These are phyloP conservation scores for Cryptophagus acutangulus DNA, from an alignment of 2,888 invertebrate genomes.

Conservation along the genomic window DNA sequence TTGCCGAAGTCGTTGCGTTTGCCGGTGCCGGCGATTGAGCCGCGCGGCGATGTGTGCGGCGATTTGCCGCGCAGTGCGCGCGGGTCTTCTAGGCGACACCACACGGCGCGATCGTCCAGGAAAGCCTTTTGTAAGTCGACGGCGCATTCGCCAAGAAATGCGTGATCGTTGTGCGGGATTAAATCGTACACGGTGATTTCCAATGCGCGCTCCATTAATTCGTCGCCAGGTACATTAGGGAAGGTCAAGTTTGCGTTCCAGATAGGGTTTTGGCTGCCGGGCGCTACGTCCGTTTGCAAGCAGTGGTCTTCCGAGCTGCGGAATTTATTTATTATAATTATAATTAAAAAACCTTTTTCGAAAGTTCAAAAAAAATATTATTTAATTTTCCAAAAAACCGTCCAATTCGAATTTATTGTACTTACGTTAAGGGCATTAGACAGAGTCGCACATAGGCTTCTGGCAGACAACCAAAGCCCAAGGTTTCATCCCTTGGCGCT, in stretches of 20 bases:
- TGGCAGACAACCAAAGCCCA: constrained; percentile 72
- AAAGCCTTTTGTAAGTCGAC: constrained; percentile 80
- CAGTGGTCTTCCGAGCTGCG: constrained; percentile 68
- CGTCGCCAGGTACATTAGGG: constrained; percentile 71
- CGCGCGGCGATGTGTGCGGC: constrained; percentile 73
- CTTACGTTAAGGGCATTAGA: constrained; percentile 75
- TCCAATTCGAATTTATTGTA: too few relatives aligned
- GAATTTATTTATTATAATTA: too few relatives aligned
- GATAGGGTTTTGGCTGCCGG: constrained; percentile 81
- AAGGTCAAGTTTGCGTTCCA: constrained; percentile 91
- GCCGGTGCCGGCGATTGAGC: constrained; percentile 64
- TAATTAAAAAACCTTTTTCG: too few relatives aligned
- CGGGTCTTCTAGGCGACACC: constrained; percentile 84
- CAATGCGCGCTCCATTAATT: constrained; percentile 72
- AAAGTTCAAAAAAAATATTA: too few relatives aligned
- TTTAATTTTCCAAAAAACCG: too few relatives aligned
- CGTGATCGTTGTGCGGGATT: constrained; percentile 75
- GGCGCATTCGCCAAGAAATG: constrained; percentile 75
- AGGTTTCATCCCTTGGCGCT: constrained; percentile 69
- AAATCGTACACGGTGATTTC: constrained; percentile 88
- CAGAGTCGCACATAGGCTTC: constrained; percentile 82
- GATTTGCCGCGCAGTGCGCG: constrained; percentile 66
- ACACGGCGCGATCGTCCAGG: constrained; percentile 81
- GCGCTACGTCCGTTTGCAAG: constrained; percentile 79
- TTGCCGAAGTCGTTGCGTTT: constrained; percentile 68